Conservation (phyloP, 2,797 vertebrate genomes). For the Heliangelus exortis region DNA sequence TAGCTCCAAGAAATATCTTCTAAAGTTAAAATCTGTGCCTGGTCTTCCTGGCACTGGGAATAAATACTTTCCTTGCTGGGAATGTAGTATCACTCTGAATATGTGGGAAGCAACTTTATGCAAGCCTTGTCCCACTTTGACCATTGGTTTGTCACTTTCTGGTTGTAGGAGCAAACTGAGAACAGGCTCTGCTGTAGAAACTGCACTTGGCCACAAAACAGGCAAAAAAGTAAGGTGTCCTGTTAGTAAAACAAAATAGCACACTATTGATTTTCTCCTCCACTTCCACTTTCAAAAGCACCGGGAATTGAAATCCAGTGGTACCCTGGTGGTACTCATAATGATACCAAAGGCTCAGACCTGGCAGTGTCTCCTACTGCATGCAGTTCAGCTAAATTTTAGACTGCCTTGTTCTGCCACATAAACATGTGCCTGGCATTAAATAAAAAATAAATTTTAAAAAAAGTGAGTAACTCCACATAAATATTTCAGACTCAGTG, state of each 20-base stretch:
- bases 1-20: neutral
- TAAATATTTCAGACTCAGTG: neutral
- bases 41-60: neutral
- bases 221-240: neutral
- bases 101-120: neutral
- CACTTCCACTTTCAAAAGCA: neutral
- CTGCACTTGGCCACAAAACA: neutral
- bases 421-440: neutral
- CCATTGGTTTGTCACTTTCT: neutral
- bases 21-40: neutral
- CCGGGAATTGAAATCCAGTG: neutral
- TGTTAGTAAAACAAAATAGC: neutral
- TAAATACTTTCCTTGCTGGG: fast-evolving
- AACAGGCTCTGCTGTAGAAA: neutral
- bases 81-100: neutral
- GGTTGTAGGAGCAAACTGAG: fast-evolving
- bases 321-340: fast-evolving
- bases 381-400: neutral
- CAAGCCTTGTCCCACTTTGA: neutral
- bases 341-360: neutral
- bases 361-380: neutral
- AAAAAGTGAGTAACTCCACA: neutral
- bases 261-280: neutral
- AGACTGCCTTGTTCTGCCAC: neutral
- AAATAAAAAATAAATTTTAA: neutral